phyloP scores from a whole-genome alignment of 1,140 invertebrate species.

The Nebria ingens region DNA sequence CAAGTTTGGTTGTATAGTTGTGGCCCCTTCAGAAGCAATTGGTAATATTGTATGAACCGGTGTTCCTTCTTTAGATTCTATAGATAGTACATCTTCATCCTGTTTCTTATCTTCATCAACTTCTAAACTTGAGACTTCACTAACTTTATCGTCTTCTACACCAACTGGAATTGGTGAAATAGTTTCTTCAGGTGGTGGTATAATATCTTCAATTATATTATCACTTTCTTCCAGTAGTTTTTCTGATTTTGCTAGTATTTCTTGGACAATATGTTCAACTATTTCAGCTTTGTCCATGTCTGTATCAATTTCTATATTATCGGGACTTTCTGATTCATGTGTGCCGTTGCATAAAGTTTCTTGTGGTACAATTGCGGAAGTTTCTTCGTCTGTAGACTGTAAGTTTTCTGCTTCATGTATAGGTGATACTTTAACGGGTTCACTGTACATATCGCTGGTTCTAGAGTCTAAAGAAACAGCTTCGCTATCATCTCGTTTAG shows the following conservation, averaged over 20 bases:
- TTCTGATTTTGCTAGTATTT: conserved; percentile 46
- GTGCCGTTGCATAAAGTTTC: conserved; percentile 30
- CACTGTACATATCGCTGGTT: conserved; percentile 41
- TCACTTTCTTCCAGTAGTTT: conserved; percentile 34
- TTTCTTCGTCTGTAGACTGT: background rate
- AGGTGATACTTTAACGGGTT: conserved; percentile 30
- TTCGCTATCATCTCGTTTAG: conserved; percentile 40
- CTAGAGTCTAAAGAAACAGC: conserved; percentile 40
- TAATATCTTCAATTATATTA: conserved; percentile 23
- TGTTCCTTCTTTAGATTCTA: conserved; percentile 19
- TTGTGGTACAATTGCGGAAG: background rate
- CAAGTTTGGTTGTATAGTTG: conserved; percentile 6
- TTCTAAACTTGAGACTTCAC: conserved; percentile 38
- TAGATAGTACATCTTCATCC: conserved; percentile 25
- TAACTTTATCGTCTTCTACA: no score
- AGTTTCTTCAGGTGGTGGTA: conserved; percentile 40
- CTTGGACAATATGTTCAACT: conserved; percentile 46
- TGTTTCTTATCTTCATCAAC: conserved; percentile 19
- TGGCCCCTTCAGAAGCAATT: conserved; percentile 9
- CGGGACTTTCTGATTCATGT: conserved; percentile 27
- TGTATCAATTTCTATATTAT: conserved; percentile 30
- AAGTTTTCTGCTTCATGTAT: background rate
- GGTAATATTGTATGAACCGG: background rate
- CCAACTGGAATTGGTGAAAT: no score
- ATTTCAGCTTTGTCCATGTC: conserved; percentile 42